A percentile compares a stretch with the other conserved stretches of the same genome.
Evolutionary conservation across 2,113 vertebrate species (phyloP).

Genomic region (Mesoclemmys tuberculata): DNA sequence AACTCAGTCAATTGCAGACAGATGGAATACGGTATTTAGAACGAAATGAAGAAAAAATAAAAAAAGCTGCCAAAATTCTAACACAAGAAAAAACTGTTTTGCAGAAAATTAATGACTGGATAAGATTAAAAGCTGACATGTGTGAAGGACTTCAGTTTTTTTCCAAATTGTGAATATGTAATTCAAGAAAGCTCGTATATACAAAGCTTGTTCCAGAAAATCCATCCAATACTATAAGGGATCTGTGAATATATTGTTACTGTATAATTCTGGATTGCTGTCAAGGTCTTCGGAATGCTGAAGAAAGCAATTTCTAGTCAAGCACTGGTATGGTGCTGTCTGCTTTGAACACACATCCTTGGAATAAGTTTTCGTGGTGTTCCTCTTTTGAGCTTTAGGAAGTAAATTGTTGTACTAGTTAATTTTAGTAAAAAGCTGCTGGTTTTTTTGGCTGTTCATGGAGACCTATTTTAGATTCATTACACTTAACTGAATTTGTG

Average conservation of each 20-base stretch:
- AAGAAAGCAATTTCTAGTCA: not conserved
- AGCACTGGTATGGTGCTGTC: not conserved
- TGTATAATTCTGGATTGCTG: not conserved
- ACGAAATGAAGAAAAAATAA: conserved; percentile 92
- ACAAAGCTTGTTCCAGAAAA: conserved; percentile 40
- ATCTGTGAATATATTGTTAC: not conserved
- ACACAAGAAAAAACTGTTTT: conserved; percentile 86
- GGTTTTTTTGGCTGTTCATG: not conserved
- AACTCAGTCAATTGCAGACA: conserved; percentile 87
- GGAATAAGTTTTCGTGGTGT: conserved; percentile 56
- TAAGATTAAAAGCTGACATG: conserved; percentile 87
- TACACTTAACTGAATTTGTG: conserved; percentile 39
- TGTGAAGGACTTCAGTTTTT: conserved; percentile 83
- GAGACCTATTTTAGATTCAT: not conserved
- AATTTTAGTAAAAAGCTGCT: conserved; percentile 47
- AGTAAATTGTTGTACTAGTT: conserved; percentile 52
- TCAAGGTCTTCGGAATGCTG: not conserved
- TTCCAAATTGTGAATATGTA: conserved; percentile 83
- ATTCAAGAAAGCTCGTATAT: conserved; percentile 29
- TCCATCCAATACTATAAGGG: conserved; percentile 28
- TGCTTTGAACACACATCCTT: conserved; percentile 23
- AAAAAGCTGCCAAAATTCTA: conserved; percentile 86
- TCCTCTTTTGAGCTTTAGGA: conserved; percentile 56
- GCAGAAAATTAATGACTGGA: conserved; percentile 89
- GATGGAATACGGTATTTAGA: conserved; percentile 90